Evolutionary conservation across 2,113 vertebrate genomes (phyloP).

Genomic region (Saguinus midas): DNA sequence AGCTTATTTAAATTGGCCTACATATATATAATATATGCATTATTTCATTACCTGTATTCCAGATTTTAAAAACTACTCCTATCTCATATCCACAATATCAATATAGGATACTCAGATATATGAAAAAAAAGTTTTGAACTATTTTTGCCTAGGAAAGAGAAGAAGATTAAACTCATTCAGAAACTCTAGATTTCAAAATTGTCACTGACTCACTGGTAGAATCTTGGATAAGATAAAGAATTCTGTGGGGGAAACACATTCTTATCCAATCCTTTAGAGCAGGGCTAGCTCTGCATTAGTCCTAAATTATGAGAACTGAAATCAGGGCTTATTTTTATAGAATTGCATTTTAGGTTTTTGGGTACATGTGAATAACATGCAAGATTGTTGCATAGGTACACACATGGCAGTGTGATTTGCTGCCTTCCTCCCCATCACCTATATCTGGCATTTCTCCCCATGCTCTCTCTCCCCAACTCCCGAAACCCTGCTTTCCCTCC

Average conservation of each 20-base stretch:
- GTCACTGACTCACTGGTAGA: neutral
- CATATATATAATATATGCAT: neutral
- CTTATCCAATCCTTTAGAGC: neutral
- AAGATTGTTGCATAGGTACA: too few relatives aligned
- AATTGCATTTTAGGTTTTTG: too few relatives aligned
- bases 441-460: too few relatives aligned
- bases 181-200: neutral
- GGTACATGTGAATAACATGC: too few relatives aligned
- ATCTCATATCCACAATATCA: neutral
- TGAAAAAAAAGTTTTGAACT: neutral
- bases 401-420: too few relatives aligned
- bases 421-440: too few relatives aligned
- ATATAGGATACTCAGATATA: neutral
- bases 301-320: neutral
- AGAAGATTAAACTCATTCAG: neutral
- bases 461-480: too few relatives aligned
- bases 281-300: neutral
- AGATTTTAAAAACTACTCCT: neutral
- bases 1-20: neutral
- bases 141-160: neutral
- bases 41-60: neutral
- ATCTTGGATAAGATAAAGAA: neutral
- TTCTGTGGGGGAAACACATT: neutral
- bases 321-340: neutral
- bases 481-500: too few relatives aligned